Base-by-base conservation (phyloP, 2,888 invertebrate species). In the Altica lythri region DNA sequence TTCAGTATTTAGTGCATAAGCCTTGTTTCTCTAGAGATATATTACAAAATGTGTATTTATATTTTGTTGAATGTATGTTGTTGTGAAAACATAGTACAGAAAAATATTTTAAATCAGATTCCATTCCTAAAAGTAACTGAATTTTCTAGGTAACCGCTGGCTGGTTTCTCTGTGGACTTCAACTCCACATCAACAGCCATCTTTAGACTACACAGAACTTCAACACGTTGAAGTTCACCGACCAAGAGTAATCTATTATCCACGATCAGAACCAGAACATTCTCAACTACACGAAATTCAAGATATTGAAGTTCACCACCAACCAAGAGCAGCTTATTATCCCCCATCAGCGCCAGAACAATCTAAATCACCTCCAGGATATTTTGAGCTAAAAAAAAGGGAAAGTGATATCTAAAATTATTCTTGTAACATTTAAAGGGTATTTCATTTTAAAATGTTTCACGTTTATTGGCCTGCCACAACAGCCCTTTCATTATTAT, bases 151-250 rank as follows among this genome's bases (percentile, higher is more conserved):
- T 42, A 92, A 90, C 73, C 88, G 90, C 68, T 92, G 89, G 89
- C 78, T 92, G 55, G 84, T 89, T 12, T 88, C 92, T 1, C 80
- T 93, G 72, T 93, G 90, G 90, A 88, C 91, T 1, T 81, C 88
- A 27, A 88, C 90, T 3, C 92, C 92, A 0, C 88, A 90, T 72
- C 86, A 88, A 62, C 90, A 90, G 71, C 89, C 90, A 2, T 86
- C 93, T 1, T 75, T 92, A 2, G 92, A 92, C 73, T 82, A 88
- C 45, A 85, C 86, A 0, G 92, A 92, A 73, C 75, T 92, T 0
- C 83, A 87, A 66, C 79, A 64, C 10, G 64, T 80, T 74, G 48
- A 76, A 72, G 68, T 68, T 71, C 12, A 74, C 71, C 10, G 4
- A 9, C 25, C 25, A 25, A 25, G 5, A 8, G 25, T 6, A 25